Evolutionary conservation across 2,888 invertebrate genomes (phyloP).

Genomic region (Baccha elongata): DNA sequence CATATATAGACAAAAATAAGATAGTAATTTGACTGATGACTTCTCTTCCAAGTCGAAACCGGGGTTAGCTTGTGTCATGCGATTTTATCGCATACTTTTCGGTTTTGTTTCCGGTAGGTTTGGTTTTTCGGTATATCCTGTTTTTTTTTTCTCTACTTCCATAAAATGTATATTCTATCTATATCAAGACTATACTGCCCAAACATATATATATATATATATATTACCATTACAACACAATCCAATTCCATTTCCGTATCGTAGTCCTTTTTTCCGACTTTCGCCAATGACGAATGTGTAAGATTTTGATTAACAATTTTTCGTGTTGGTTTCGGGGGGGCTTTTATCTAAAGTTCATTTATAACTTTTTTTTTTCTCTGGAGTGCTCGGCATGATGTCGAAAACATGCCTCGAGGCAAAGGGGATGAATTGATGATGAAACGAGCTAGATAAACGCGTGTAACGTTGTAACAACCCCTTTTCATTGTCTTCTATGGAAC

Average conservation of each 20-base stretch:
- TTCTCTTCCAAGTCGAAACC: slow-evolving; percentile 57
- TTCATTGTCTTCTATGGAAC: slow-evolving; percentile 52
- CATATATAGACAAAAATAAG: slow-evolving; percentile 68
- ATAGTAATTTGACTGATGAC: slow-evolving; percentile 75
- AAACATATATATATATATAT: not conserved
- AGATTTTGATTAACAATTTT: slow-evolving; percentile 74
- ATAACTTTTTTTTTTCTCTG: slow-evolving; percentile 56
- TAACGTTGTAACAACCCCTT: slow-evolving; percentile 61
- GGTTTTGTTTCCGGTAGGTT: slow-evolving; percentile 73
- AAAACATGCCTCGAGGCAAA: slow-evolving; percentile 25
- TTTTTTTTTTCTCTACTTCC: not conserved
- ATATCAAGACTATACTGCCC: slow-evolving; percentile 31
- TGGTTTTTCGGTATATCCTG: slow-evolving; percentile 67
- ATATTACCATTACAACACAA: slow-evolving; percentile 45
- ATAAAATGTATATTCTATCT: not conserved
- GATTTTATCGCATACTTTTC: slow-evolving; percentile 74
- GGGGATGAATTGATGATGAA: slow-evolving; percentile 61
- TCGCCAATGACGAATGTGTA: slow-evolving; percentile 70
- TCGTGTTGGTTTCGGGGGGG: slow-evolving; percentile 47
- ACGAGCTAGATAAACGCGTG: slow-evolving; percentile 64
- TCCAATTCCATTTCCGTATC: slow-evolving; percentile 71
- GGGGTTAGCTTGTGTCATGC: slow-evolving; percentile 73
- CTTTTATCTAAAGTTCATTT: slow-evolving; percentile 73
- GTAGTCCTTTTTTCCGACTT: slow-evolving; percentile 39
- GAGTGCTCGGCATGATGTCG: not conserved